Percentiles rank a stretch among this genome's conserved stretches.
These are phyloP conservation scores for Enteromius radiatus DNA, from an alignment of 2,797 vertebrate species.

Conservation along the genomic window DNA sequence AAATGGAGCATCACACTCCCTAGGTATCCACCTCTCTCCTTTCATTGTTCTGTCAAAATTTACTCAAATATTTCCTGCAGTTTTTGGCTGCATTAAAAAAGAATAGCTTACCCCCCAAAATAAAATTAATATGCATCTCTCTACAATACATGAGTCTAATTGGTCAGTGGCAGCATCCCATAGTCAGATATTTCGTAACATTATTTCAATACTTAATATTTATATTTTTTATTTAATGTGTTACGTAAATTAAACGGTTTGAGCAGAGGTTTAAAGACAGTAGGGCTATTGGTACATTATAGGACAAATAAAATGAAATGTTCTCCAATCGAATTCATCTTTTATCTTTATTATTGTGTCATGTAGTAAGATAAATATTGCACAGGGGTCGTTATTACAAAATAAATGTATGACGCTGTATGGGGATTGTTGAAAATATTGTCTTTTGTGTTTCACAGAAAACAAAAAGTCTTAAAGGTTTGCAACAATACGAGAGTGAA, in stretches of 20 bases:
- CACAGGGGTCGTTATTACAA: neutral
- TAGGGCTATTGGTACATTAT: neutral
- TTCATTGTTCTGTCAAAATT: neutral
- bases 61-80: neutral
- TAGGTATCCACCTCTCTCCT: slow-evolving; percentile 4
- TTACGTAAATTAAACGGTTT: too few relatives aligned
- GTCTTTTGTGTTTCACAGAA: neutral
- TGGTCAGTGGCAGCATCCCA: neutral
- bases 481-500: neutral
- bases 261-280: neutral
- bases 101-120: neutral
- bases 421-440: neutral
- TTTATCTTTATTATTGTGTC: neutral
- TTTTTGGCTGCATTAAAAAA: neutral
- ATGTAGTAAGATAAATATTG: neutral
- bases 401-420: neutral
- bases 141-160: neutral
- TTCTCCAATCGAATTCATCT: neutral
- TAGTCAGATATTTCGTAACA: neutral
- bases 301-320: neutral
- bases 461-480: neutral
- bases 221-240: neutral
- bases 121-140: neutral
- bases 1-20: slow-evolving; percentile 33
- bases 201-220: neutral